Base-by-base conservation (phyloP, 2,888 invertebrate genomes). In the Furcula furcula region DNA sequence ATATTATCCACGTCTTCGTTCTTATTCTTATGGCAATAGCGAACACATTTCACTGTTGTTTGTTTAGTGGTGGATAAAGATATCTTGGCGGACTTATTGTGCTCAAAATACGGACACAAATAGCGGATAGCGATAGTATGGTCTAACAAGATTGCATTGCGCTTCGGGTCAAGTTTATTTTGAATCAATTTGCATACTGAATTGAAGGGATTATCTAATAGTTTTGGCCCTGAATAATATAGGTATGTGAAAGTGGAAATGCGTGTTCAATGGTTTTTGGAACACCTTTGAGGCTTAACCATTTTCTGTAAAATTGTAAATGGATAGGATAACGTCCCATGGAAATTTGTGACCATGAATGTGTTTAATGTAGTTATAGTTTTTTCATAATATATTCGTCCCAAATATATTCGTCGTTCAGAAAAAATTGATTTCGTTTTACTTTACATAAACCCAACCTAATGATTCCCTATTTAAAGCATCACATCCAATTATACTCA, bases 81-180 rank as follows among this genome's bases (percentile, higher is more conserved):
- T 34, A 46, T 44, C 7, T 47, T 54, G 28, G 60, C 33, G 31
- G 33, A 40, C 39, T 45, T 56, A 52, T 55, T 60, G 55, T 64
- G 55, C 42, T 27, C 48, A 46, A 40, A 67, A 67, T 63, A 63
- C 37, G 56, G 48, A 60, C 51, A 49, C 48, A 55, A 61, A 55
- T 57, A 44, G 43, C 23, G 30, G 48, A 49, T 45, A 55, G 46
- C 60, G 60, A 66, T 65, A 55, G 56, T 56, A 55, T 49, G 65
- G 68, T 53, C 12, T 39, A 53, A 46, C 51, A 55, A 57, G 57
- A 61, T 65, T 41, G 53, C 41, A 36, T 54, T 59, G 53, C 46
- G 56, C 55, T 55, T 37, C 40, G 46, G 50, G 47, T 57, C 43
- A 47, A 46, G 51, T 51, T 56, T 57, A 46, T 50, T 56, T 52